phyloP scores from a whole-genome alignment of 2,888 invertebrate genomes.

The Amphimallon solstitiale region DNA sequence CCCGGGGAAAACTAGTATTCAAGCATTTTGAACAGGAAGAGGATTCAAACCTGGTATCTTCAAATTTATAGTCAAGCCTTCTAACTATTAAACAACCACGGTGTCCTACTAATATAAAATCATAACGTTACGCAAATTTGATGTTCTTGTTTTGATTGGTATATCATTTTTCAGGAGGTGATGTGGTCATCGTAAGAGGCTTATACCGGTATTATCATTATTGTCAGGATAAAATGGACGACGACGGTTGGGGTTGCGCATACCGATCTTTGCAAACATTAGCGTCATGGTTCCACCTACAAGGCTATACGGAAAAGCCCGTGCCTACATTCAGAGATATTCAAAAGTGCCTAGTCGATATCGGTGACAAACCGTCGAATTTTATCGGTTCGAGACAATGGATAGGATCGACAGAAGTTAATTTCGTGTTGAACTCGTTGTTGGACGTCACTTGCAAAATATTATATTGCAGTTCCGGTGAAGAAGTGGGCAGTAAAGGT shows the following conservation, averaged over 20 bases:
- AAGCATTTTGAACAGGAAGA: too few species aligned
- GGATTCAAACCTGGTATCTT: too few species aligned
- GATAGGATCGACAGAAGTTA: conserved; percentile 98
- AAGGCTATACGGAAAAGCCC: conserved; percentile 80
- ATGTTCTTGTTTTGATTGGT: too few species aligned
- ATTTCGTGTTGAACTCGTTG: conserved; percentile 87
- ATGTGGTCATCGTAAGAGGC: conserved; percentile 77
- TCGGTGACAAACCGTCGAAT: conserved; percentile 89
- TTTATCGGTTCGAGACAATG: conserved; percentile 94
- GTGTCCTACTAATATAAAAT: too few species aligned
- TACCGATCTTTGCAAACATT: conserved; percentile 97
- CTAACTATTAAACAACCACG: too few species aligned
- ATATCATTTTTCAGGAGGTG: conserved; percentile 61
- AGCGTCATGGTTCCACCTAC: conserved; percentile 91
- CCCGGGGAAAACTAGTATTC: too few species aligned
- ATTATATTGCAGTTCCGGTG: conserved; percentile 85
- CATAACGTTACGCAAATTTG: too few species aligned
- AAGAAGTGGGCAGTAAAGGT: conserved; percentile 81
- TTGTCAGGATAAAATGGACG: conserved; percentile 92
- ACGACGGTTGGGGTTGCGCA: conserved; percentile 99
- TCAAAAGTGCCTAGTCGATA: conserved; percentile 90
- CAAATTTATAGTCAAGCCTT: too few species aligned
- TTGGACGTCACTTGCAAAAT: conserved; percentile 83
- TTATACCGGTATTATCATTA: conserved; percentile 96
- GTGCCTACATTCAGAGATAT: conserved; percentile 87